Evolutionary conservation across 2,113 vertebrate genomes (phyloP), one percentile per base, ranked within the genome.

Genomic region (Hyperopisus bebe): DNA sequence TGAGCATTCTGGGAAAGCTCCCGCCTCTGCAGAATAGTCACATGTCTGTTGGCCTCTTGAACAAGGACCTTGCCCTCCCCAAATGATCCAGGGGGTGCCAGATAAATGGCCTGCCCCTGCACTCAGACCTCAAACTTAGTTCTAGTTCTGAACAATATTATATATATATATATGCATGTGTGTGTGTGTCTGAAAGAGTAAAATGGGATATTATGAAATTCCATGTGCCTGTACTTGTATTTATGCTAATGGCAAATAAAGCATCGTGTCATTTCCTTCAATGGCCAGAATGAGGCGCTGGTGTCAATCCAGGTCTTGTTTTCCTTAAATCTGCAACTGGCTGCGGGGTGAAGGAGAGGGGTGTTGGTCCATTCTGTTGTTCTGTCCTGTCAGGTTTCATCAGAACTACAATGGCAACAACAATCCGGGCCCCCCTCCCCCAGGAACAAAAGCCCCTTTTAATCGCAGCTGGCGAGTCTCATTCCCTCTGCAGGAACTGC

Each of bases 241-340:
- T 62, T 9, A 2, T 24, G 24, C n/a, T 27, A 66, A 66, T 11
- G 58, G 58, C 8, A 66, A 62, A 27, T 62, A 62, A 62, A 27
- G 8, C 24, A n/a, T 46, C 8, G 3, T 66, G 58, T 11, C 47
- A 27, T 27, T 44, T 42, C 80, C 31, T 10, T 42, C 80, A 46
- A 42, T 19, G 42, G 44, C 42, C 42, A 83, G 44, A 39, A 39
- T 42, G 42, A 42, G 39, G 80, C 80, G 17, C 44, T 82, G 90
- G 91, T 44, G 92, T 94, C 93, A 94, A 92, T 88, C 66, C 24
- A 2, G 88, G 87, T 88, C 92, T 92, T 95, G 94, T 96, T 96
- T 94, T 95, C 92, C n/a, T 92, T 93, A 92, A 91, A 91, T 91
- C 5, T 62, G 91, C 93, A 93, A 94, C 91, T 93, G 90, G 70